phyloP scores from a whole-genome alignment of 1,140 invertebrate genomes.

The Reticulitermes speratus region DNA sequence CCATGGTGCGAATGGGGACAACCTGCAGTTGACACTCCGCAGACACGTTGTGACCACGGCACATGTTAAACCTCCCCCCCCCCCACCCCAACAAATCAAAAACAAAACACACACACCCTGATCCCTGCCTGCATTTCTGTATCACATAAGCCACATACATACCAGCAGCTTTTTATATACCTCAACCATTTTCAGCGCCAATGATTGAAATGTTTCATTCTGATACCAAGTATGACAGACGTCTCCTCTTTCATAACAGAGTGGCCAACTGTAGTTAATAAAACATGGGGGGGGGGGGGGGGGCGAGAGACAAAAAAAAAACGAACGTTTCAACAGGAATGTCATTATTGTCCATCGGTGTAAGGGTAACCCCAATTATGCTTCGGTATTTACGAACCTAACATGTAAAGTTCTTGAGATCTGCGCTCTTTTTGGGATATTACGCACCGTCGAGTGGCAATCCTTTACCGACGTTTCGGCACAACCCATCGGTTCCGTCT shows the following conservation, averaged over 20 bases:
- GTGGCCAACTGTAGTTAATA: no score
- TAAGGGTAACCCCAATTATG: no score
- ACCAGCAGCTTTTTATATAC: neutral
- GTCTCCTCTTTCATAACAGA: neutral
- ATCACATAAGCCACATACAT: neutral
- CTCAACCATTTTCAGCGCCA: neutral
- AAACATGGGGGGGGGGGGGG: no score
- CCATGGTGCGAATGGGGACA: neutral
- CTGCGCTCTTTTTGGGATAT: no score
- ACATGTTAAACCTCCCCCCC: neutral
- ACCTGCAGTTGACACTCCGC: neutral
- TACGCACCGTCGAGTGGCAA: no score
- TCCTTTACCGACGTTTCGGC: no score
- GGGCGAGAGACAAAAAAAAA: no score
- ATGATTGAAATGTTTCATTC: neutral
- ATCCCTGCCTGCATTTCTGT: neutral
- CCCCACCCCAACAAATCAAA: neutral
- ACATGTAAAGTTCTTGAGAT: no score
- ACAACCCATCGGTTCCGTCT: no score
- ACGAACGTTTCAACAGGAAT: no score
- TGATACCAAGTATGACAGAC: neutral
- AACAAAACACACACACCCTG: conserved; percentile 8
- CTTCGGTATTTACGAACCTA: no score
- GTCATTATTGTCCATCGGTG: no score
- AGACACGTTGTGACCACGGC: neutral